Evolutionary conservation across 2,797 vertebrate genomes (phyloP), one percentile per base, ranked within the genome.

Genomic region (Scolopax rusticola): DNA sequence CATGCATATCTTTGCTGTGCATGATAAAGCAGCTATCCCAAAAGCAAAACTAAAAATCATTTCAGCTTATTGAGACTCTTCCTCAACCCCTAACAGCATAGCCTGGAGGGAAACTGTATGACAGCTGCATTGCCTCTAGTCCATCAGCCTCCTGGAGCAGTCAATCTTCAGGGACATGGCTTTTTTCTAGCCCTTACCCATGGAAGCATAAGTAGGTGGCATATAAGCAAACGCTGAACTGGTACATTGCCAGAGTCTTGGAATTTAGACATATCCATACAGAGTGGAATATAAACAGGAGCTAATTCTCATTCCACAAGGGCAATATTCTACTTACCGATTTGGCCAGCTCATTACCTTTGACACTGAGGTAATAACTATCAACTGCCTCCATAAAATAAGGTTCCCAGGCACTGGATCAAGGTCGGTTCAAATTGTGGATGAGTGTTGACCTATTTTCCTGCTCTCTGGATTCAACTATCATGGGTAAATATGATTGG

Each of bases 401-500:
- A 84, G 43, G 59, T 79, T 93, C 80, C 9, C 7, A 21, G 25
- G 51, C 43, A 71, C 45, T 40, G 78, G 95, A 71, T 2, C 67
- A 23, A 60, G 24, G 27, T 63, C 70, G 40, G 64, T 84, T 93
- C 85, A 93, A 84, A 90, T 51, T 77, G 67, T 30, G 23, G 67
- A 63, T 67, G 67, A 79, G 38, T 18, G 65, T 36, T 70, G 63
- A 36, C n/a, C 36, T 82, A 65, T 88, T 82, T 89, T 84, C 88
- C 74, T 94, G 67, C 83, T 91, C 54, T 84, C 70, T 61, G 15
- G 64, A 86, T 90, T 85, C 60, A 93, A 56, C 48, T 40, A n/a
- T 64, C 20, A 5, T 36, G 24, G 95, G 91, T 89, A 96, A 93
- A 96, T 89, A 91, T 57, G 77, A 79, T 15, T 81, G 70, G 69